Conservation (phyloP, 2,113 vertebrate genomes). For the Sclerurus mexicanus region DNA sequence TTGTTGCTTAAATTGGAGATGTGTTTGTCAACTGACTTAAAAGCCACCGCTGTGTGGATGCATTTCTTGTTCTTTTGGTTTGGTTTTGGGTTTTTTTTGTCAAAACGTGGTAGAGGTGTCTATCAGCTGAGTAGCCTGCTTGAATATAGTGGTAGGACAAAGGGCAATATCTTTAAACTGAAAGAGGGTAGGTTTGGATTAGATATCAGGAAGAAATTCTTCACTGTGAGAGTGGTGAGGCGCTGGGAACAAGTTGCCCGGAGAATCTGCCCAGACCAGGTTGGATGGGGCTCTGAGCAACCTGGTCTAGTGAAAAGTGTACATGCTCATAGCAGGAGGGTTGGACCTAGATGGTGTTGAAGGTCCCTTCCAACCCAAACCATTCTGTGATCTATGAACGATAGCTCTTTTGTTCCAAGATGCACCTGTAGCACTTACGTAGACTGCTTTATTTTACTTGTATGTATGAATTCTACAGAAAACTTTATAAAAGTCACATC, state of each 20-base stretch:
- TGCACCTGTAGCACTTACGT: rapidly evolving
- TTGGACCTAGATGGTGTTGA: neutral
- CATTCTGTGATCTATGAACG: neutral
- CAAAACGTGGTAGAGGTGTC: neutral
- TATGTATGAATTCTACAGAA: neutral
- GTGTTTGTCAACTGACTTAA: neutral
- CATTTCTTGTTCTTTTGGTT: rapidly evolving
- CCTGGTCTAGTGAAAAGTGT: neutral
- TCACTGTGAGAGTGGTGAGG: neutral
- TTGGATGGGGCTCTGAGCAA: neutral
- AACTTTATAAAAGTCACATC: neutral
- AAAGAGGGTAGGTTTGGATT: neutral
- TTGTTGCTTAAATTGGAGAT: neutral
- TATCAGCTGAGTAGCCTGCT: neutral
- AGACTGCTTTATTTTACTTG: neutral
- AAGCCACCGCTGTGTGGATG: neutral
- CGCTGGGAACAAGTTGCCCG: neutral
- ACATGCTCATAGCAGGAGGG: neutral
- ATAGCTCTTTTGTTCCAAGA: neutral
- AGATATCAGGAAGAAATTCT: neutral
- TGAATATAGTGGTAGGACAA: neutral
- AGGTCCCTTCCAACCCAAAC: neutral
- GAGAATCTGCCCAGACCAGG: neutral
- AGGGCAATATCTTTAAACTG: neutral
- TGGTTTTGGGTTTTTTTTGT: neutral